Conservation (phyloP, 2,888 invertebrate genomes). For the Euproctis similis region DNA sequence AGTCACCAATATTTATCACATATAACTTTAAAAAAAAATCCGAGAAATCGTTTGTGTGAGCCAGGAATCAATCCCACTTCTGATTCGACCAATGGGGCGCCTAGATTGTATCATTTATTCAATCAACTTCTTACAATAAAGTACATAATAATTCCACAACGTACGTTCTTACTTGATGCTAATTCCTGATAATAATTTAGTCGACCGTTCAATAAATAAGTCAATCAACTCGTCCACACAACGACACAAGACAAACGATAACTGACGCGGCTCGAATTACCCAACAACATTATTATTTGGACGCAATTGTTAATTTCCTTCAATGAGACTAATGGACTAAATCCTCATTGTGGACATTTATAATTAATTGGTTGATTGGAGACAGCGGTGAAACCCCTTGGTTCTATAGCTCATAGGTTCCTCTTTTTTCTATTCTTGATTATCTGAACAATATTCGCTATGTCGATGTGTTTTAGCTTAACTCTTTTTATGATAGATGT, state of each 20-base stretch:
- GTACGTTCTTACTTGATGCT: too few species aligned
- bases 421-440: conserved; percentile 20
- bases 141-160: too few species aligned
- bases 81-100: too few species aligned
- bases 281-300: conserved; percentile 70
- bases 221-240: conserved; percentile 43
- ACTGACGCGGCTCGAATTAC: conserved; percentile 67
- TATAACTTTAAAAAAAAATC: too few species aligned
- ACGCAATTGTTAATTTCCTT: conserved; percentile 75
- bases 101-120: too few species aligned
- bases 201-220: conserved; percentile 39
- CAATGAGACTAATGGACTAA: conserved; percentile 70
- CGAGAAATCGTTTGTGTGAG: too few species aligned
- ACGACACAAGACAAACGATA: conserved; percentile 54
- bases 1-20: too few species aligned
- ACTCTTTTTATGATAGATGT: too few species aligned
- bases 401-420: conserved; percentile 10
- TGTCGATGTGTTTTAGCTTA: too few species aligned
- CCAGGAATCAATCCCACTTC: too few species aligned
- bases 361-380: conserved; percentile 70
- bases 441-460: too few species aligned
- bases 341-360: conserved; percentile 60
- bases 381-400: conserved; percentile 25
- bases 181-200: conserved; percentile 29
- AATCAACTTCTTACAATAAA: too few species aligned